Percentiles rank a stretch among this genome's conserved stretches.
Evolutionary conservation across 2,888 invertebrate species (phyloP).

Genomic region (Lasioglossum zephyrum): DNA sequence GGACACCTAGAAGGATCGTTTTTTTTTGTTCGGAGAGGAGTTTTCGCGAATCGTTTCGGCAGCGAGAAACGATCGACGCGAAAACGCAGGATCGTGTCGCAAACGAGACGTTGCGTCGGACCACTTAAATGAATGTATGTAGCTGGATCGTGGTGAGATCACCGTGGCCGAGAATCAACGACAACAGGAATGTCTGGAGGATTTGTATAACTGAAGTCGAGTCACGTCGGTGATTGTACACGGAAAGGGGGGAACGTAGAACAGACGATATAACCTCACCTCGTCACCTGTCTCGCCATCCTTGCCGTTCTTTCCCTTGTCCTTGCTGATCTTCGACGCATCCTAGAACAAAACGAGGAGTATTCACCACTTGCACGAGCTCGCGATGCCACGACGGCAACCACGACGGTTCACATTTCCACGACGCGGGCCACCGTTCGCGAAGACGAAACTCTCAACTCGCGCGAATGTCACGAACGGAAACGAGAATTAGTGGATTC

Average conservation of each 20-base stretch:
- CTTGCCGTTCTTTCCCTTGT: slow-evolving; percentile 84
- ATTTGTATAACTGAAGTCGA: slow-evolving; percentile 25
- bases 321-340: slow-evolving; percentile 80
- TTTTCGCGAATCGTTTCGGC: background rate
- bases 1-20: slow-evolving; percentile 36
- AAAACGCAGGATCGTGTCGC: background rate
- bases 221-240: slow-evolving; percentile 20
- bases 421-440: slow-evolving; percentile 34
- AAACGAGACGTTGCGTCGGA: background rate
- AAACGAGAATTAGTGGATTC: slow-evolving; percentile 59
- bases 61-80: background rate
- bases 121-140: background rate
- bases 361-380: slow-evolving; percentile 32
- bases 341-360: slow-evolving; percentile 80
- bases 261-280: slow-evolving; percentile 81
- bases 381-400: slow-evolving; percentile 56
- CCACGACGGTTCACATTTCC: slow-evolving; percentile 23
- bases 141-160: background rate
- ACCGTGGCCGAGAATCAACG: background rate
- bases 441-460: slow-evolving; percentile 43
- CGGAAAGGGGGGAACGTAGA: slow-evolving; percentile 29
- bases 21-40: background rate
- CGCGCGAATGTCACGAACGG: slow-evolving; percentile 50
- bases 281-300: slow-evolving; percentile 82
- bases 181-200: slow-evolving; percentile 46